Evolutionary conservation across 1,140 invertebrate genomes (phyloP), one percentile per base, ranked within the genome.

Genomic region (Mactra quadrangularis): DNA sequence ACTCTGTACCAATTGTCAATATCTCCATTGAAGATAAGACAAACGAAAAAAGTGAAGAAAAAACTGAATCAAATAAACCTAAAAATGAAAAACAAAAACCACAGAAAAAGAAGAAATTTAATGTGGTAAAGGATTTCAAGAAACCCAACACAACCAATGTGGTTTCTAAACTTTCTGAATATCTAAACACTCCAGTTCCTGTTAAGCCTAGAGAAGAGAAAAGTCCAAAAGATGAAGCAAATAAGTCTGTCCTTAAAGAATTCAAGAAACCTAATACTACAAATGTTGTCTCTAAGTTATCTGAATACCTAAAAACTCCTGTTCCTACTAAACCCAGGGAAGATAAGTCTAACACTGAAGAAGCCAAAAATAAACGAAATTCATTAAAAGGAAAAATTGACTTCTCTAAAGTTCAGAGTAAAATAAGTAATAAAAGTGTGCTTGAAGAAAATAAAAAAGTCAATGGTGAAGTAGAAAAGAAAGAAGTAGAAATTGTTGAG

Each of bases 31-130:
- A 79, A 31, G 76, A 84, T 47, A 78, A 83, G 25, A 70, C 68
- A 19, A 50, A 41, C 17, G 60, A 70, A 33, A 77, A 94, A 94
- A 91, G 94, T 94, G 94, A 95, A 94, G 76, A 70, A 84, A 64
- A 83, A 29, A 57, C 29, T 33, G 59, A 75, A 38, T 86, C 83
- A 0, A 74, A 55, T 31, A 86, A 83, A 62, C 72, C 52, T 72
- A 84, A 77, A 31, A n/a, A 29, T n/a, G 82, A 76, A 47, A 59
- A 31, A 52, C 55, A 81, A 38, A 89, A 87, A 60, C 38, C 41
- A 11, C 66, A 29, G 15, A 89, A 86, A 52, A 89, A 87, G 57
- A 88, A 85, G 59, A 81, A 82, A 25, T 74, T 75, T 52, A 82
- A 75, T 82, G 71, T 81, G 17, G 87, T 87, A 33, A 88, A 88